These are phyloP conservation scores for Syrrhaptes paradoxus DNA, from an alignment of 2,113 vertebrate genomes.

Conservation along the genomic window DNA sequence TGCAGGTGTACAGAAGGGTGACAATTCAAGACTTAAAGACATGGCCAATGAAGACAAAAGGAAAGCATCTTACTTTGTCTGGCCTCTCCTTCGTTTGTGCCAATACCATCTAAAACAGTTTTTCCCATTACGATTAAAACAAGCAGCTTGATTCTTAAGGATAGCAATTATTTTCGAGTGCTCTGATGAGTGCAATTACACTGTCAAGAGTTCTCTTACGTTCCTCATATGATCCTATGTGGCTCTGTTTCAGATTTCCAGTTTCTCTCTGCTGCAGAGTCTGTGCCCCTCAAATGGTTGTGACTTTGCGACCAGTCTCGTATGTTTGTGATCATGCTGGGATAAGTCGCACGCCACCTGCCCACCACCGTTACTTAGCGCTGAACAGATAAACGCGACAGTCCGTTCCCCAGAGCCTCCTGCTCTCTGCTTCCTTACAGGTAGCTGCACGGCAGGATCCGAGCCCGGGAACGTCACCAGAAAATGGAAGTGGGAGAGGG, in stretches of 20 bases:
- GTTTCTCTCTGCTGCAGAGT: neutral
- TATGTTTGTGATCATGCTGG: rapidly evolving
- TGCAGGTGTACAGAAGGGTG: neutral
- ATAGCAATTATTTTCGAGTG: constrained; percentile 32
- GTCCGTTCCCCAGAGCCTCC: neutral
- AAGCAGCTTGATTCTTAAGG: constrained; percentile 36
- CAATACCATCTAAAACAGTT: neutral
- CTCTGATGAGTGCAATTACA: constrained; percentile 4
- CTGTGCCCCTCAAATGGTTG: rapidly evolving
- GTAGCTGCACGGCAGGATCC: neutral
- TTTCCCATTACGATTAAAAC: neutral
- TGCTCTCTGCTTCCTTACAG: constrained; percentile 4
- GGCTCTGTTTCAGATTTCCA: neutral
- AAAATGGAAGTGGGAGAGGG: neutral
- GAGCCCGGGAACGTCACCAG: neutral
- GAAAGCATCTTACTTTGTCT: neutral
- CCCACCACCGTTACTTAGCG: neutral
- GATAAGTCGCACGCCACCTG: neutral
- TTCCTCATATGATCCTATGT: neutral
- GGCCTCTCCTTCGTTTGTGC: neutral
- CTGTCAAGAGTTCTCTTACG: constrained; percentile 6
- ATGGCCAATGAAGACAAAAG: neutral
- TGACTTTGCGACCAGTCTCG: neutral
- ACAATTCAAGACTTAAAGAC: neutral
- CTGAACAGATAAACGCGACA: neutral